Conservation (phyloP, 2,888 invertebrate genomes). For the Lamellibrachia columna region DNA sequence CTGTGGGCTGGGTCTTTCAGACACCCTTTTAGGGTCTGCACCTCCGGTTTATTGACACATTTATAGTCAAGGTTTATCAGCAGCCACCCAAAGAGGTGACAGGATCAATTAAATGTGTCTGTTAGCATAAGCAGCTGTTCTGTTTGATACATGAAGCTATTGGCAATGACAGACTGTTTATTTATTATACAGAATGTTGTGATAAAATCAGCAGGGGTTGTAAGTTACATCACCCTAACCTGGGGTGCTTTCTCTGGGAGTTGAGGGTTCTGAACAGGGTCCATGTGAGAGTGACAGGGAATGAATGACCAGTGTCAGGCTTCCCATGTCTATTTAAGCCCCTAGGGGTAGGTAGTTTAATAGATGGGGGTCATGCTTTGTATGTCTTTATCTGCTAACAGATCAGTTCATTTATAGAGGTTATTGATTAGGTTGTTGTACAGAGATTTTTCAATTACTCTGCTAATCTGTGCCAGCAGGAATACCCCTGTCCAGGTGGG, state of each 20-base stretch:
- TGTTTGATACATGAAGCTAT: neutral
- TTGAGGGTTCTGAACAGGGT: neutral
- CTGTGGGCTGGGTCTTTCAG: neutral
- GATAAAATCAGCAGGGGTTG: neutral
- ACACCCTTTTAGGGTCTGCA: neutral
- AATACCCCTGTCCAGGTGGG: neutral
- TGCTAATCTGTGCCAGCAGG: slow-evolving; percentile 2
- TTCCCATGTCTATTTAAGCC: neutral
- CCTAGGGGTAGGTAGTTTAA: neutral
- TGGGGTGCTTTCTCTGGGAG: neutral
- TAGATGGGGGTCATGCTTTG: neutral
- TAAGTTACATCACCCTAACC: neutral
- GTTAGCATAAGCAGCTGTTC: neutral
- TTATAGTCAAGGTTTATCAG: neutral
- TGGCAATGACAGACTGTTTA: neutral
- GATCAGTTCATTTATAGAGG: neutral
- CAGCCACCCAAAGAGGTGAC: neutral
- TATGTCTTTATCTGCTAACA: neutral
- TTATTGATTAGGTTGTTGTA: neutral
- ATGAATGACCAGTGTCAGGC: neutral
- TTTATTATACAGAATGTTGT: neutral
- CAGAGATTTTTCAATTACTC: neutral
- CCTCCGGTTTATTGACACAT: neutral
- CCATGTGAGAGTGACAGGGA: neutral
- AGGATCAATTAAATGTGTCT: neutral